Base-by-base conservation (phyloP, 2,797 vertebrate species). In the Parauchenoglanis punctatus region DNA sequence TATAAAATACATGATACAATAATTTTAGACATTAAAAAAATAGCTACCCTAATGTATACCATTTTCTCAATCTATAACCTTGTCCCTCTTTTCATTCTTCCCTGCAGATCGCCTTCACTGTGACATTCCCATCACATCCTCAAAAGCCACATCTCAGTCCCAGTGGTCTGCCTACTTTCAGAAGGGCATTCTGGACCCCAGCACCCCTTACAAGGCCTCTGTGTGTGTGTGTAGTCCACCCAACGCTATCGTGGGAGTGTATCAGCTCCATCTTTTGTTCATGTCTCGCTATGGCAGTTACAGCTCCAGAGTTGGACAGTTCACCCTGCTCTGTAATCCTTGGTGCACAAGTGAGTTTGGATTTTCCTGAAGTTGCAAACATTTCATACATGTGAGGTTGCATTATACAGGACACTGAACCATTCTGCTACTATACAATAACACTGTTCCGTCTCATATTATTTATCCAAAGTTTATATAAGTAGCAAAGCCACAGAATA, bases 311-410 rank as follows among this genome's bases (percentile, higher is more conserved):
- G 10, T 78, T 0, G 92, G 93, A 46, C 86, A 84, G 67, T 95
- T 96, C 65, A 89, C 85, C 44, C 90, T 96, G 68, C 94, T 96
- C 59, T 96, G 92, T 90, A 96, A 96, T 84, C 95, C 96, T 73
- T 96, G 95, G 95, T 95, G 94, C 85, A 58, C 6, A 15, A 92
- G 96, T 96, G 83, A 93, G 94, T 84, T 2, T 65, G 1, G n/a
- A 31, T 40, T 70, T 49, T 81, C 4, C 13, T 82, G 31, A 76
- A 56, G 4, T 44, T 59, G 10, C 20, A 81, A 28, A 78, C 11
- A 25, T 49, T 25, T 40, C 4, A 68, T 10, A 31, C n/a, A 67
- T 70, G 25, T 58, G 25, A 28, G 10, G 28, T 54, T 78, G 35
- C 44, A 85, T 5, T 52, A 65, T n/a, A 23, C 35, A 61, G 17